Conservation (phyloP, 2,888 invertebrate species). For the Amphipoea lucens region DNA sequence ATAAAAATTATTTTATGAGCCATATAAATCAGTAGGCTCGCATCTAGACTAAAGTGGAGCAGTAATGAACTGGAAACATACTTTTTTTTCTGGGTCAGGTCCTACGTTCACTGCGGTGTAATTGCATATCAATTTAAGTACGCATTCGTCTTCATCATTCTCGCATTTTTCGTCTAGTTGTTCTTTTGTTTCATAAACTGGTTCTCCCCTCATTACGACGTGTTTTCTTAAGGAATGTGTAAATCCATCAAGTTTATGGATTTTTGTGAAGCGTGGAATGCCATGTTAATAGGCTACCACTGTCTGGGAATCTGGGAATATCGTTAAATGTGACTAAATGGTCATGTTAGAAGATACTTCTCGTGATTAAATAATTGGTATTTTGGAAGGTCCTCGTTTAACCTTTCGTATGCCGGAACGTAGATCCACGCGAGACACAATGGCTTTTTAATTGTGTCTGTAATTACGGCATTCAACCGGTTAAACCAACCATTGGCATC, state of each 20-base stretch:
- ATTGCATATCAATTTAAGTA: constrained; percentile 23
- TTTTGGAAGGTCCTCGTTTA: not conserved
- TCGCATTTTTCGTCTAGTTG: constrained; percentile 4
- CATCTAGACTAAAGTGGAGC: constrained; percentile 43
- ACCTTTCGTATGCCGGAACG: no score
- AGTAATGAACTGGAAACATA: constrained; percentile 58
- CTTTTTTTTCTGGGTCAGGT: constrained; percentile 34
- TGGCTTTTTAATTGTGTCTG: no score
- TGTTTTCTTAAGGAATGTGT: constrained; percentile 1
- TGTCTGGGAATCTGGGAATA: not conserved
- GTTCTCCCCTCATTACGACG: not conserved
- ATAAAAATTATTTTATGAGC: constrained; percentile 62
- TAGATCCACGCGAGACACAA: no score
- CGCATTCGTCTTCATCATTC: constrained; percentile 1
- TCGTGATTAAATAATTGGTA: not conserved
- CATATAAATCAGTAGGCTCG: constrained; percentile 51
- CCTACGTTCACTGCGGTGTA: constrained; percentile 19
- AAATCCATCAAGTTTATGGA: constrained; percentile 6
- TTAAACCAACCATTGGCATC: no score
- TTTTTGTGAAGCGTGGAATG: not conserved
- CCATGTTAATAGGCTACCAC: not conserved
- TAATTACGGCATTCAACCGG: no score
- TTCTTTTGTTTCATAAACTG: not conserved
- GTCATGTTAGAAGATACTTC: not conserved
- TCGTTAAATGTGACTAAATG: not conserved